phyloP scores from a whole-genome alignment of 1,140 invertebrate species.

The Bombus balteatus region DNA sequence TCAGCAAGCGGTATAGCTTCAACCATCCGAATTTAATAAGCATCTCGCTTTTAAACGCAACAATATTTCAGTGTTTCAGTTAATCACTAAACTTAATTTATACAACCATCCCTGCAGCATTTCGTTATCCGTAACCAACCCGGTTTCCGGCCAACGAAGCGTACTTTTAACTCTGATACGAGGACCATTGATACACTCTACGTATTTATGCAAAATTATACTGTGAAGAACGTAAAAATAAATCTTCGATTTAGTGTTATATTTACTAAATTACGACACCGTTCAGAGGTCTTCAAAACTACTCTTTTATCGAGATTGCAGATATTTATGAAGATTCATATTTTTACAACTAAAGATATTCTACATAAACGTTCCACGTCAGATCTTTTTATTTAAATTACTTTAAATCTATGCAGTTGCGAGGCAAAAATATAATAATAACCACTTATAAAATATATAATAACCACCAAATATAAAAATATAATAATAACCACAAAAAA shows the following conservation, averaged over 20 bases:
- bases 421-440: too few relatives aligned
- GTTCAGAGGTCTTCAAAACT: too few relatives aligned
- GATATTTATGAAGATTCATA: too few relatives aligned
- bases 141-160: neutral
- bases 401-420: too few relatives aligned
- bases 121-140: neutral
- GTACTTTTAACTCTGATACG: neutral
- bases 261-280: neutral
- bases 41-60: neutral
- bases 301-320: too few relatives aligned
- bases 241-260: neutral
- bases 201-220: neutral
- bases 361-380: too few relatives aligned
- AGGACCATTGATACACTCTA: neutral
- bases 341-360: too few relatives aligned
- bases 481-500: too few relatives aligned
- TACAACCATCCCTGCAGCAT: neutral
- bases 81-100: neutral
- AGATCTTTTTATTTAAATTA: too few relatives aligned
- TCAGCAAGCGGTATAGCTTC: too few relatives aligned
- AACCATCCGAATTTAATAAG: neutral
- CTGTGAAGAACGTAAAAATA: neutral
- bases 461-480: too few relatives aligned
- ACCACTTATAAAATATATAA: too few relatives aligned
- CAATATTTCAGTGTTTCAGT: neutral